Evolutionary conservation across 1,140 invertebrate species (phyloP).

Genomic region (Cotesia vestalis): DNA sequence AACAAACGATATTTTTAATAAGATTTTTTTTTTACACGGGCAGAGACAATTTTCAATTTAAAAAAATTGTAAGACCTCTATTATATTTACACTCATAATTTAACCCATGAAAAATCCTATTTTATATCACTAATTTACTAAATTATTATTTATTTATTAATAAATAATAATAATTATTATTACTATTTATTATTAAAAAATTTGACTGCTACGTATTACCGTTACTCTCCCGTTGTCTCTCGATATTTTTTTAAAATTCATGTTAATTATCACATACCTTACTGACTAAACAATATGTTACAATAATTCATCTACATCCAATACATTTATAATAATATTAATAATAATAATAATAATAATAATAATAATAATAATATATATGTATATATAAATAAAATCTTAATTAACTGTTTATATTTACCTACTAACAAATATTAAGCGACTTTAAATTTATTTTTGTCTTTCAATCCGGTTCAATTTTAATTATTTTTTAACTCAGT

Average conservation of each 20-base stretch:
- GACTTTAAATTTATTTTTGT: slow-evolving; percentile 2
- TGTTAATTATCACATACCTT: slow-evolving; percentile 24
- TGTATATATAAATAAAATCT: background rate
- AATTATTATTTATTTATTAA: too few species aligned
- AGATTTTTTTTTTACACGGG: too few species aligned
- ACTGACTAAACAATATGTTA: slow-evolving; percentile 34
- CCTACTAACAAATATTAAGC: slow-evolving; percentile 10
- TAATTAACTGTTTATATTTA: background rate
- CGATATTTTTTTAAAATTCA: background rate
- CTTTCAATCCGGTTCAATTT: background rate
- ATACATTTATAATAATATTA: slow-evolving; percentile 36
- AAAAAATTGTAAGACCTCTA: too few species aligned
- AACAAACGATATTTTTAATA: background rate
- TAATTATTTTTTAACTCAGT: background rate
- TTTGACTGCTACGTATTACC: background rate
- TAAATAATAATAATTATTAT: background rate
- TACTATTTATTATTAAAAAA: background rate
- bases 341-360: slow-evolving; percentile 17
- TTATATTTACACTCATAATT: too few species aligned
- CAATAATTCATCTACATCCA: slow-evolving; percentile 38
- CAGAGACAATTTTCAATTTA: too few species aligned
- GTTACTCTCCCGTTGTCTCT: slow-evolving; percentile 3
- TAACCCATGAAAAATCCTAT: too few species aligned
- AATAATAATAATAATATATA: background rate
- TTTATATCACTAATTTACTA: too few species aligned